Evolutionary conservation across 2,888 invertebrate genomes (phyloP).

Genomic region (Torymus texanus): DNA sequence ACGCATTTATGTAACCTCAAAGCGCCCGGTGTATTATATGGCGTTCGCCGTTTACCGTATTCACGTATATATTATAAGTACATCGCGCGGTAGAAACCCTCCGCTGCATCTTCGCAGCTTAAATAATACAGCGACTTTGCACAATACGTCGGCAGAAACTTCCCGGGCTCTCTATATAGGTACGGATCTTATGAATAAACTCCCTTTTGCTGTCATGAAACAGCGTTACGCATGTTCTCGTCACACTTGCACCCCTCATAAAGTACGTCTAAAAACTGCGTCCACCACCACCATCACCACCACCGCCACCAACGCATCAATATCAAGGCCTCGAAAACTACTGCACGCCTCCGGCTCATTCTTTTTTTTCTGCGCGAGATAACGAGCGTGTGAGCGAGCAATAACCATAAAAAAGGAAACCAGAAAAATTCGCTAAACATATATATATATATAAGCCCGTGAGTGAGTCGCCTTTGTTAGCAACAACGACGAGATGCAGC

Average conservation of each 20-base stretch:
- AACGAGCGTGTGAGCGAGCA: neutral
- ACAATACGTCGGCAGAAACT: neutral
- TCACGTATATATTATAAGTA: no score
- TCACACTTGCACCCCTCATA: no score
- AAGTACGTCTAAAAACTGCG: neutral
- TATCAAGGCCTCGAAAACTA: neutral
- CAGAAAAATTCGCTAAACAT: conserved; percentile 1
- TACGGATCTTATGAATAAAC: no score
- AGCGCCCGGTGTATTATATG: no score
- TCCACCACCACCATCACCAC: no score
- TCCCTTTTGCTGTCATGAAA: no score
- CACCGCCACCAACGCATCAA: neutral
- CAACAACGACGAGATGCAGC: no score
- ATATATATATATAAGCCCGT: no score
- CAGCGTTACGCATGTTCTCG: no score
- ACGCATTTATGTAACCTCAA: no score
- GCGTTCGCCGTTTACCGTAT: no score
- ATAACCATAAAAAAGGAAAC: neutral
- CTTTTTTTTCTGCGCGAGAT: neutral
- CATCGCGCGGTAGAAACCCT: no score
- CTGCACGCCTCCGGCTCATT: neutral
- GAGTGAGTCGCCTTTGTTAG: conserved; percentile 5
- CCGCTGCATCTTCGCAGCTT: neutral
- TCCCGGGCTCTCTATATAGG: neutral
- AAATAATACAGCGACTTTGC: conserved; percentile 27